phyloP scores from a whole-genome alignment of 1,140 invertebrate species.

The Atta colombica region DNA sequence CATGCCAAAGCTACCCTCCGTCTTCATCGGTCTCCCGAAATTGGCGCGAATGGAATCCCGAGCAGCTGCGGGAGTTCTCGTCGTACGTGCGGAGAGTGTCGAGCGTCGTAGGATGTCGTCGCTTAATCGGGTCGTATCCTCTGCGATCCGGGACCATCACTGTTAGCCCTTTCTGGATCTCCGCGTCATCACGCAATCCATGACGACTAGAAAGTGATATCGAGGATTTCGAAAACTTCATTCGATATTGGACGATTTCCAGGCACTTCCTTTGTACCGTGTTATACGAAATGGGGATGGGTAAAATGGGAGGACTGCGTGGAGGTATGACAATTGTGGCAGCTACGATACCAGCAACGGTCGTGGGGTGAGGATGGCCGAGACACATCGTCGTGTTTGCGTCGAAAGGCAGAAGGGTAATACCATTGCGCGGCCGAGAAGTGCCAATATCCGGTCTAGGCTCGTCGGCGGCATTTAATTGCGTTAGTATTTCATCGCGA shows the following conservation, averaged over 20 bases:
- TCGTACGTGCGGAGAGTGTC: conserved; percentile 71
- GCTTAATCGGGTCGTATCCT: conserved; percentile 69
- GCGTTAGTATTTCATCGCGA: conserved; percentile 83
- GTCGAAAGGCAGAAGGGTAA: conserved; percentile 77
- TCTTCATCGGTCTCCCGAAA: conserved; percentile 65
- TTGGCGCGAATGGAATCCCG: conserved; percentile 77
- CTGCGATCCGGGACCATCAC: conserved; percentile 13
- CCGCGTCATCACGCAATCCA: conserved; percentile 55
- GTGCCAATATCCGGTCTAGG: conserved; percentile 83
- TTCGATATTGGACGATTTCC: conserved; percentile 77
- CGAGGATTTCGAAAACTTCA: conserved; percentile 75
- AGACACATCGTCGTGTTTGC: conserved; percentile 65
- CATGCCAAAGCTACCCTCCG: conserved; percentile 66
- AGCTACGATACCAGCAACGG: conserved; percentile 31
- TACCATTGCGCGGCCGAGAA: conserved; percentile 82
- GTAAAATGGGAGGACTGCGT: not conserved
- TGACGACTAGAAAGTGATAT: conserved; percentile 81
- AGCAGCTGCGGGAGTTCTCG: conserved; percentile 73
- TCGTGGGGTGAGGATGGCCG: conserved; percentile 44
- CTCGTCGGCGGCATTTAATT: conserved; percentile 83
- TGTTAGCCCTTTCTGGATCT: conserved; percentile 45
- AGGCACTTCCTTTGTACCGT: conserved; percentile 81
- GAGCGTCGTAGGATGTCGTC: conserved; percentile 66
- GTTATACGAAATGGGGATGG: conserved; percentile 40
- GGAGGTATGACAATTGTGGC: conserved; percentile 25